phyloP scores from a whole-genome alignment of 2,113 vertebrate species.

The Diglossa brunneiventris region DNA sequence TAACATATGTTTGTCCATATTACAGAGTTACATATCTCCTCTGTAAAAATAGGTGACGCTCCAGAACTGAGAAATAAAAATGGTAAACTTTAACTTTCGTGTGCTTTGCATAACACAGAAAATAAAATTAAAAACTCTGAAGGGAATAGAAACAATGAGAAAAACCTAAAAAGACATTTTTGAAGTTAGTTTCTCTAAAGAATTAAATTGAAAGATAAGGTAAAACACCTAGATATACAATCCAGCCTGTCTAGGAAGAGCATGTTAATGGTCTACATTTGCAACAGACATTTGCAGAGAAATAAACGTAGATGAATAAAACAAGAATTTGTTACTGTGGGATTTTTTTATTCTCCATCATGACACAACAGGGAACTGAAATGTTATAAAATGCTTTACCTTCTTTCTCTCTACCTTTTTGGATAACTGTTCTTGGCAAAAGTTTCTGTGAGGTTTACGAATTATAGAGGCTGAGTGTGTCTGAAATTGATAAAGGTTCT shows the following conservation, averaged over 20 bases:
- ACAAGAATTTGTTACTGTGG: slow-evolving; percentile 27
- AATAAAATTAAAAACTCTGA: background rate
- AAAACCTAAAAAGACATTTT: background rate
- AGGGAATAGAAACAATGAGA: background rate
- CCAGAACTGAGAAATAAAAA: background rate
- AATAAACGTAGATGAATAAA: slow-evolving; percentile 37
- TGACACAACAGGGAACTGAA: background rate
- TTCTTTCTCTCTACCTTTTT: slow-evolving; percentile 7
- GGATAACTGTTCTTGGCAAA: slow-evolving; percentile 35
- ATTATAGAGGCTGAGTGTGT: slow-evolving; percentile 43
- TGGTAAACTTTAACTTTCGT: background rate
- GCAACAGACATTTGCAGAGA: slow-evolving; percentile 32
- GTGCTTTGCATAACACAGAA: background rate
- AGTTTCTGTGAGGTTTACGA: slow-evolving; percentile 49
- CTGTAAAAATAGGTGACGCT: background rate
- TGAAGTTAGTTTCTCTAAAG: background rate
- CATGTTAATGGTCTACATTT: slow-evolving; percentile 37
- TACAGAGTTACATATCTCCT: background rate
- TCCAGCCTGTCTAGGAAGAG: background rate
- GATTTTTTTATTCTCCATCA: slow-evolving; percentile 34
- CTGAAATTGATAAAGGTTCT: slow-evolving; percentile 68
- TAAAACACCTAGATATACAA: background rate
- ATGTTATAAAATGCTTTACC: slow-evolving; percentile 8
- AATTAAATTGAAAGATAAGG: background rate
- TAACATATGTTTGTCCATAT: background rate